Evolutionary conservation across 2,797 vertebrate species (phyloP), one percentile per base, ranked within the genome.

Genomic region (Coregonus suidteri): DNA sequence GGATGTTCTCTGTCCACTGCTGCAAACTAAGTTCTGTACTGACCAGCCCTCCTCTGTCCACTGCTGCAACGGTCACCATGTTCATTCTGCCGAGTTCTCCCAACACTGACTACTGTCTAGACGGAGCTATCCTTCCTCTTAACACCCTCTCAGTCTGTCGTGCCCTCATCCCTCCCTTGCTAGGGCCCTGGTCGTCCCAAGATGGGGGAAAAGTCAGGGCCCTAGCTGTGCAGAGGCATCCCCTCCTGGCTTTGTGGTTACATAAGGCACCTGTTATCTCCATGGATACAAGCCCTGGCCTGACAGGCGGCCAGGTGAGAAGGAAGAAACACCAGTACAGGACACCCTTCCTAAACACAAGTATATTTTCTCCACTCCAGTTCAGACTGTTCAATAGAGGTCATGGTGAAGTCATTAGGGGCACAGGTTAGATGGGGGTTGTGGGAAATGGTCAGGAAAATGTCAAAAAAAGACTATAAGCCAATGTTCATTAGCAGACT

Each of bases 301-400:
- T 59, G 89, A 90, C 87, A 83, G 84, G 56, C 85, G 84, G 62
- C 86, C 79, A 89, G 89, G 84, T 37, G 37, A 80, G 83, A 53
- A 71, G 35, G 65, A 73, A 78, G 62, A 75, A 88, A 84, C 86
- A 90, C 84, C 83, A 86, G 73, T 83, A 91, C 76, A 86, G 0
- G 89, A 88, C 94, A 91, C 94, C 93, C 93, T 94, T 88, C 74
- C 85, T 84, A 91, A 94, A 94, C 93, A 93, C 94, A 79, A 82
- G 75, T 88, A 85, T 90, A 76, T 75, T 76, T 82, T 82, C 88
- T 87, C 76, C 11, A 47, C 41, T 47, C 3, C 56, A 47, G 35
- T 59, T 59, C 35, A 52, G 9, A 51, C 20, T 47, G 71, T 71
- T 25, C 37, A 13, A 18, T 20, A 18, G 34, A 83, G 76, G 77